Evolutionary conservation across 92 coral and sea anemone genomes (phyloP).

Genomic region (Bergia puertoricense): DNA sequence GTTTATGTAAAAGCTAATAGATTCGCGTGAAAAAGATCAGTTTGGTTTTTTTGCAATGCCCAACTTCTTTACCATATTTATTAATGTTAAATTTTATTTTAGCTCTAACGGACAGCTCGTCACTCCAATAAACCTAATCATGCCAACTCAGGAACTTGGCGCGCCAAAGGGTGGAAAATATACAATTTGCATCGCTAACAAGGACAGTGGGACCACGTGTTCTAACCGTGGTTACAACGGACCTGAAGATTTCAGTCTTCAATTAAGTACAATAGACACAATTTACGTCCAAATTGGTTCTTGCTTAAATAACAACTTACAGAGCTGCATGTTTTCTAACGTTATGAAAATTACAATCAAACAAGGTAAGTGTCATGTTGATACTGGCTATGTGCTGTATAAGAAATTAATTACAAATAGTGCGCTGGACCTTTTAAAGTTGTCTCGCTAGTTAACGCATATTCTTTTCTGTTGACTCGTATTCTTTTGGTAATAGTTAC

Average conservation of each 20-base stretch:
- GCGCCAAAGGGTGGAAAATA: neutral
- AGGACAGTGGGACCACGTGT: conserved; percentile 1
- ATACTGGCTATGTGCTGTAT: neutral
- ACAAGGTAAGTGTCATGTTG: neutral
- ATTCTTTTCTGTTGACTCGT: no score
- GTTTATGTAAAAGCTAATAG: no score
- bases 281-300: neutral
- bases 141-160: conserved; percentile 7
- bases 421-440: no score
- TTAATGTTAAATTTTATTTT: neutral
- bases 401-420: no score
- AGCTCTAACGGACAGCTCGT: neutral
- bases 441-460: no score
- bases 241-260: neutral
- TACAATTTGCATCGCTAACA: neutral
- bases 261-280: neutral
- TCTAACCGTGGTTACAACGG: neutral
- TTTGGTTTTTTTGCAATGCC: no score
- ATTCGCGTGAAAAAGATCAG: no score
- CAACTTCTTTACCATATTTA: neutral
- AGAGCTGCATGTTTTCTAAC: neutral
- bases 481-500: no score
- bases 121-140: neutral
- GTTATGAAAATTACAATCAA: conserved; percentile 1
- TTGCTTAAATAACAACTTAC: conserved; percentile 10